Percentiles rank a stretch among this genome's conserved stretches.
Evolutionary conservation across 2,113 vertebrate species (phyloP).

Genomic region (Zosterops japonicus): DNA sequence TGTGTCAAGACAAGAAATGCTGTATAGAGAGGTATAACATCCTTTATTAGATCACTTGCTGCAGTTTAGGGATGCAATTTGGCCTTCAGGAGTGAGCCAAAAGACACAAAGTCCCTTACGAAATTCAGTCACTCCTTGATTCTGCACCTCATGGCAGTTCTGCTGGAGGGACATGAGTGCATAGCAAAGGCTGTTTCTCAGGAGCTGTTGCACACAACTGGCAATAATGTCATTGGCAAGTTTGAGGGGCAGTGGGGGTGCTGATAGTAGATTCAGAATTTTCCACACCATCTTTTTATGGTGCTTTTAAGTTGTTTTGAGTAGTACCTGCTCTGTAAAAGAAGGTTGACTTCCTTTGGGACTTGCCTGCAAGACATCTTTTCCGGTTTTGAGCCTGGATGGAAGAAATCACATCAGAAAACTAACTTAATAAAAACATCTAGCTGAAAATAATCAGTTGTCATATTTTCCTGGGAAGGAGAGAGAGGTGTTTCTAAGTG

Average conservation of each 20-base stretch:
- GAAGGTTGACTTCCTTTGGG: not conserved
- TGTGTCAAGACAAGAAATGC: rapidly evolving
- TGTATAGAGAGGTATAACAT: not conserved
- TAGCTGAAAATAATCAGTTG: not conserved
- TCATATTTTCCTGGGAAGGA: not conserved
- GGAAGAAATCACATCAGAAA: not conserved
- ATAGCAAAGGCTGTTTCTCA: not conserved
- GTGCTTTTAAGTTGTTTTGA: not conserved
- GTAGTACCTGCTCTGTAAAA: not conserved
- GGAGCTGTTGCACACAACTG: not conserved
- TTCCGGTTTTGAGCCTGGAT: not conserved
- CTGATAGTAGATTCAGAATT: not conserved
- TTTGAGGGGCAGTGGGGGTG: not conserved
- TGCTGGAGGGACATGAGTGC: not conserved
- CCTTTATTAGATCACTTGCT: not conserved
- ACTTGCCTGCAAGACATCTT: not conserved
- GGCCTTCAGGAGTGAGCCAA: not conserved
- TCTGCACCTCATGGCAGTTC: not conserved
- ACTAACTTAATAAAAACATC: not conserved
- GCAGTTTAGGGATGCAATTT: not conserved
- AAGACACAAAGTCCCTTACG: not conserved
- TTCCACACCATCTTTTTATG: not conserved
- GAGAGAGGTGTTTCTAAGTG: not conserved
- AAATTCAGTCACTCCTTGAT: not conserved
- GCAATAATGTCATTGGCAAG: not conserved